Percentiles rank a stretch among this genome's conserved stretches.
Conservation (phyloP, 2,888 invertebrate species). For the Bellardia pandia region DNA sequence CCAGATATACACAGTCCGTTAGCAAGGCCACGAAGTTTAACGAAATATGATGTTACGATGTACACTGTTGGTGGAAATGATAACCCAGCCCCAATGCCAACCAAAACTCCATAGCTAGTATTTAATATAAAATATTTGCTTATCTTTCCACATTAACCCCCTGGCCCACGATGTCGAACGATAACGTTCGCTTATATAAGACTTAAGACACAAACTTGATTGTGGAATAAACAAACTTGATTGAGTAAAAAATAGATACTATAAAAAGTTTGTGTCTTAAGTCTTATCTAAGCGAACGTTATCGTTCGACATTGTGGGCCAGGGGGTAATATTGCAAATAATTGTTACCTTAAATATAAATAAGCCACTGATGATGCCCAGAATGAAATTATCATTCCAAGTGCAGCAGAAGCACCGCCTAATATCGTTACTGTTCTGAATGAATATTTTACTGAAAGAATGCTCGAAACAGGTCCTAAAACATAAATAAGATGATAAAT, state of each 20-base stretch:
- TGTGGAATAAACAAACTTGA: too few species aligned
- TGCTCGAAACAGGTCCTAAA: slow-evolving; percentile 92
- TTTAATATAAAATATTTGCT: background rate
- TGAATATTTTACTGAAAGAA: slow-evolving; percentile 92
- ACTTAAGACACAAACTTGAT: too few species aligned
- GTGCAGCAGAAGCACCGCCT: slow-evolving; percentile 92
- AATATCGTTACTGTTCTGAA: slow-evolving; percentile 92
- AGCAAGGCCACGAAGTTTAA: slow-evolving; percentile 90
- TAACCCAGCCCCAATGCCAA: slow-evolving; percentile 93
- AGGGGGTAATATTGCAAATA: slow-evolving; percentile 78
- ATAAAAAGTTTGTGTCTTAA: too few species aligned
- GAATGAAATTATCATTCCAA: slow-evolving; percentile 93
- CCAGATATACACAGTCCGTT: slow-evolving; percentile 96
- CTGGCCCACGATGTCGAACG: too few species aligned
- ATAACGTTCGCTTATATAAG: too few species aligned
- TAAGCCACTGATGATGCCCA: slow-evolving; percentile 92
- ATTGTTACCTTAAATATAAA: slow-evolving; percentile 89
- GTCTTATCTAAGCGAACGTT: too few species aligned
- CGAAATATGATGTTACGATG: slow-evolving; percentile 94
- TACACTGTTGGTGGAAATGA: slow-evolving; percentile 95
- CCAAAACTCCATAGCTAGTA: slow-evolving; percentile 90
- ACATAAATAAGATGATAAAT: too few species aligned
- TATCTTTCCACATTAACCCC: background rate
- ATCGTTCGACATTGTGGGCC: too few species aligned
- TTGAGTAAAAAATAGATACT: too few species aligned